Conservation (phyloP, 2,888 invertebrate species). For the Neria commutata region DNA sequence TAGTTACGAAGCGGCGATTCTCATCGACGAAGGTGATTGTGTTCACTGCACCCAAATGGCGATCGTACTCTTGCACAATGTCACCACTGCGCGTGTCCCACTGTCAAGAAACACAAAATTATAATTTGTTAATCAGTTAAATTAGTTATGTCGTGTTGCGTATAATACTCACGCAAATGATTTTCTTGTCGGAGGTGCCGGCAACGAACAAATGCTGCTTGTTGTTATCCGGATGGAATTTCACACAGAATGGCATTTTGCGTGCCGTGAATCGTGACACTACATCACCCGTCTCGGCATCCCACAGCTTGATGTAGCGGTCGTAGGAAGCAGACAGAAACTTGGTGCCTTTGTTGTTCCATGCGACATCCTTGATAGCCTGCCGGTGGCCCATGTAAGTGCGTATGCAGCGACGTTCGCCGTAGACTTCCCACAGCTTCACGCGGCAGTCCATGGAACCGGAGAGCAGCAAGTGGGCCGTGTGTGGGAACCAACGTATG, state of each 20-base stretch:
- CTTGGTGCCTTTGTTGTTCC: slow-evolving; percentile 90
- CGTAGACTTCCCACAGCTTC: slow-evolving; percentile 99
- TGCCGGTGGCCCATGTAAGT: slow-evolving; percentile 97
- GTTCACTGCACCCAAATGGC: slow-evolving; percentile 98
- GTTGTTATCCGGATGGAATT: slow-evolving; percentile 96
- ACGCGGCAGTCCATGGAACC: slow-evolving; percentile 97
- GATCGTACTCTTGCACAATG: slow-evolving; percentile 96
- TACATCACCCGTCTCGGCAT: slow-evolving; percentile 94
- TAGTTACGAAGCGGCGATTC: slow-evolving; percentile 96
- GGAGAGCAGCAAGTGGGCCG: slow-evolving; percentile 93
- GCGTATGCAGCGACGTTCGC: slow-evolving; percentile 87
- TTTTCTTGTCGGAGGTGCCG: slow-evolving; percentile 99
- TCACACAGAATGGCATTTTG: slow-evolving; percentile 97
- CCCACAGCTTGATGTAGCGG: slow-evolving; percentile 97
- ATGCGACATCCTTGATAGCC: slow-evolving; percentile 94
- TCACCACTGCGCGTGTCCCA: slow-evolving; percentile 97
- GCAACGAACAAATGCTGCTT: slow-evolving; percentile 98
- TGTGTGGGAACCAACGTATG: slow-evolving; percentile 91
- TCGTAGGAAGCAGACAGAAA: slow-evolving; percentile 98
- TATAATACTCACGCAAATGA: slow-evolving; percentile 86
- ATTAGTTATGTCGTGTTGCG: not conserved
- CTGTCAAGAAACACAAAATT: slow-evolving; percentile 56
- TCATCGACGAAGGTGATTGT: slow-evolving; percentile 99
- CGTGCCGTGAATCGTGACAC: slow-evolving; percentile 88
- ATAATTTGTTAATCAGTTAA: not conserved